Conservation (phyloP, 2,888 invertebrate genomes). For the Aricia artaxerxes region DNA sequence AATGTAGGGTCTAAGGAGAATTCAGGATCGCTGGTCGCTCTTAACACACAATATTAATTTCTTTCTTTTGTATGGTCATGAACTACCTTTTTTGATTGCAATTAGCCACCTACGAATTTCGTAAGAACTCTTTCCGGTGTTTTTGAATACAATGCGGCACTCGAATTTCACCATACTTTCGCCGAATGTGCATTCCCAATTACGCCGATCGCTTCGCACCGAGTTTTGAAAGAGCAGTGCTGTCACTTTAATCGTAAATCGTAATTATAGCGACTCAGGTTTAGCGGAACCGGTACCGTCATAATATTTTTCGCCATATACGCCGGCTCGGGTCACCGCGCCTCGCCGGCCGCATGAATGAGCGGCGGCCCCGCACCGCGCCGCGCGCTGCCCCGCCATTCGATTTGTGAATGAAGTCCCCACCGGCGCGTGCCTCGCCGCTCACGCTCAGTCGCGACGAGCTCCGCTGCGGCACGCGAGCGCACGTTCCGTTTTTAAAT, state of each 20-base stretch:
- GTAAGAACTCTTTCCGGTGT: slow-evolving; percentile 38
- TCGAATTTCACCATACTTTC: slow-evolving; percentile 64
- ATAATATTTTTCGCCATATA: slow-evolving; percentile 43
- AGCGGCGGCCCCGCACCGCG: slow-evolving; percentile 52
- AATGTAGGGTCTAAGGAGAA: too few species aligned
- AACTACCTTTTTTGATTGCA: not conserved
- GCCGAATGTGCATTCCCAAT: slow-evolving; percentile 51
- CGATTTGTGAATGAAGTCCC: slow-evolving; percentile 76
- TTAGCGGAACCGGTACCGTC: slow-evolving; percentile 45
- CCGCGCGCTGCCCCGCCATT: slow-evolving; percentile 66
- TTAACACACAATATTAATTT: too few species aligned
- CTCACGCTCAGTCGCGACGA: slow-evolving; percentile 71
- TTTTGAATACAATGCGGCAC: slow-evolving; percentile 41
- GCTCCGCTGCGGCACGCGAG: slow-evolving; percentile 69
- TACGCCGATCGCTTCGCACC: slow-evolving; percentile 50
- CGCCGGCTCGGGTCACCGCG: slow-evolving; percentile 39
- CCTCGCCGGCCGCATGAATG: slow-evolving; percentile 68
- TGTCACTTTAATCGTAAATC: slow-evolving; percentile 36
- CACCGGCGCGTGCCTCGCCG: slow-evolving; percentile 73
- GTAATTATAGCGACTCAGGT: slow-evolving; percentile 41
- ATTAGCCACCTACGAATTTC: slow-evolving; percentile 34
- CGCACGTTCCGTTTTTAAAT: slow-evolving; percentile 57
- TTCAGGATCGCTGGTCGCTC: too few species aligned
- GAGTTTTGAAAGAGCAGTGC: slow-evolving; percentile 44
- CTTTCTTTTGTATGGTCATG: too few species aligned